Evolutionary conservation across 1,140 invertebrate genomes (phyloP).

Genomic region (Ylistrum balloti): DNA sequence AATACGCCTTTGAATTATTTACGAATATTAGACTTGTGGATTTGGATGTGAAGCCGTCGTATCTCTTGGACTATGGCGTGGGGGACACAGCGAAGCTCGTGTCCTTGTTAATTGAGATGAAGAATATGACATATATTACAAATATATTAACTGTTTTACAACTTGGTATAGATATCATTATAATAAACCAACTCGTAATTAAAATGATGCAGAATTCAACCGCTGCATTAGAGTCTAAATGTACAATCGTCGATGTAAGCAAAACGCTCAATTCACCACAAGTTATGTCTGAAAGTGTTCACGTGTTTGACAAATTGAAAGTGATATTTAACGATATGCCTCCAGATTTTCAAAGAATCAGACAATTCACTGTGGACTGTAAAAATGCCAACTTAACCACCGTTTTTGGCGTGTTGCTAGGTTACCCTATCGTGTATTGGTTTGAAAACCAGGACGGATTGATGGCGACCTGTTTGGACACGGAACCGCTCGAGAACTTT

Average conservation of each 20-base stretch:
- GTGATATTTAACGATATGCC: background rate
- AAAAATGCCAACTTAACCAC: background rate
- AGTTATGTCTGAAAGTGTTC: background rate
- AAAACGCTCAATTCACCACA: background rate
- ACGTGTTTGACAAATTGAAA: background rate
- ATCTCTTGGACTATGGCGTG: background rate
- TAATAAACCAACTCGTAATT: background rate
- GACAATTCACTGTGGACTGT: background rate
- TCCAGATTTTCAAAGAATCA: background rate
- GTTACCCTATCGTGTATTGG: background rate
- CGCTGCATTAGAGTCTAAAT: background rate
- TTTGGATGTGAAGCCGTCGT: background rate
- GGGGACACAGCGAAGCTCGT: background rate
- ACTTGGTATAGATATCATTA: background rate
- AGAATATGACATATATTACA: background rate
- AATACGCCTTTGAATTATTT: background rate
- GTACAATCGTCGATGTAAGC: background rate
- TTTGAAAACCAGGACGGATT: conserved; percentile 13
- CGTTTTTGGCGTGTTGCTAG: conserved; percentile 13
- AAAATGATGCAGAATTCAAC: background rate
- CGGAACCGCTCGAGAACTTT: background rate
- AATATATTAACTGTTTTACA: background rate
- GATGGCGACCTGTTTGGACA: conserved; percentile 1
- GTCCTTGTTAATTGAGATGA: background rate
- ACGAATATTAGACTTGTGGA: background rate